Percentiles rank a stretch among this genome's conserved stretches.
Evolutionary conservation across 2,888 invertebrate species (phyloP).

Genomic region (Drosophila yooni): DNA sequence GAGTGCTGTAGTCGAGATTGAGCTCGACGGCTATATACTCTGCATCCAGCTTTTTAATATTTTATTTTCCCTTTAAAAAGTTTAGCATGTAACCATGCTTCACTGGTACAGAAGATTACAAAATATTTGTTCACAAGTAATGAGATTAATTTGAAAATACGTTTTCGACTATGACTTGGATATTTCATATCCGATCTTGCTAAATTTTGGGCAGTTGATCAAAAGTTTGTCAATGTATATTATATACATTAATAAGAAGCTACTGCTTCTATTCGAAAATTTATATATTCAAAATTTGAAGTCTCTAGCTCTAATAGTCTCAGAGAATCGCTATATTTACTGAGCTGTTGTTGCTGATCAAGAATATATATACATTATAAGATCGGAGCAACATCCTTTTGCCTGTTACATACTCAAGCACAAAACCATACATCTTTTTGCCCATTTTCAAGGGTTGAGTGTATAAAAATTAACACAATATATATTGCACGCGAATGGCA

Average conservation of each 20-base stretch:
- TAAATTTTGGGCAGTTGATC: background rate
- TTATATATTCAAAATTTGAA: background rate
- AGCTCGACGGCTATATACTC: background rate
- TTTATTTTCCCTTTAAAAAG: background rate
- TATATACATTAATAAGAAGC: background rate
- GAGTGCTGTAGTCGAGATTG: background rate
- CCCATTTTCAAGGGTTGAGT: background rate
- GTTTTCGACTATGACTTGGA: background rate
- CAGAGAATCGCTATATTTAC: background rate
- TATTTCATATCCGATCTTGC: background rate
- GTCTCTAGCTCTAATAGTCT: background rate
- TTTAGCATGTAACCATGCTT: background rate
- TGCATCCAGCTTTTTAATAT: background rate
- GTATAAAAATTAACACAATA: slow-evolving; percentile 69
- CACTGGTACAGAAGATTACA: background rate
- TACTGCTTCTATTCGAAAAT: background rate
- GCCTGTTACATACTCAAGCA: background rate
- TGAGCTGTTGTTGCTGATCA: background rate
- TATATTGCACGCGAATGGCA: slow-evolving; percentile 56
- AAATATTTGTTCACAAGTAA: background rate
- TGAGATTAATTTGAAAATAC: background rate
- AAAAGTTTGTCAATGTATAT: background rate
- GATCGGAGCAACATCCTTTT: background rate
- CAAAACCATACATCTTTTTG: background rate
- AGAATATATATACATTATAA: background rate